phyloP scores from a whole-genome alignment of 2,797 vertebrate species.

The Moxostoma hubbsi region DNA sequence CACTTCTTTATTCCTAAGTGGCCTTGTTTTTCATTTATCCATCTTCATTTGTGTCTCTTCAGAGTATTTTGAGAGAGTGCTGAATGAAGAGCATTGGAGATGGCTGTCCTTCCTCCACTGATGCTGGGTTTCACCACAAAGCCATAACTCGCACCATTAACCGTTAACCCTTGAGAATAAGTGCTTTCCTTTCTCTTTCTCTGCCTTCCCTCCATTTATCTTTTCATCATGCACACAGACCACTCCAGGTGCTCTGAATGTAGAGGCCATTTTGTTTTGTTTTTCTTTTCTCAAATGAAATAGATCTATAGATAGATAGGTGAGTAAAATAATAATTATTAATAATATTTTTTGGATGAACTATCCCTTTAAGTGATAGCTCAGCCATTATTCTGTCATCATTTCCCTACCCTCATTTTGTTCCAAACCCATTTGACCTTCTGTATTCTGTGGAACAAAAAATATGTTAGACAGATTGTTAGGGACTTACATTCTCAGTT shows the following conservation, averaged over 20 bases:
- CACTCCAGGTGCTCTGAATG: conserved; percentile 4
- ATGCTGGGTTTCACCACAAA: conserved; percentile 68
- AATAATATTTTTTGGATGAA: too few species aligned
- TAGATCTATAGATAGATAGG: too few species aligned
- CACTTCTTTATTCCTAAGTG: conserved; percentile 8
- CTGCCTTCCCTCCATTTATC: background rate
- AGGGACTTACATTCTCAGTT: too few species aligned
- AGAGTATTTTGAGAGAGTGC: conserved; percentile 45
- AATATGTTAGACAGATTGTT: too few species aligned
- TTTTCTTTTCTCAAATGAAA: background rate
- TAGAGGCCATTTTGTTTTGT: background rate
- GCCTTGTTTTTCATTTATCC: conserved; percentile 35
- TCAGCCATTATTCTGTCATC: too few species aligned
- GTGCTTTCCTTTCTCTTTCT: conserved; percentile 31
- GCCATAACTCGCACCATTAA: conserved; percentile 64
- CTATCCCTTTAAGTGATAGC: too few species aligned
- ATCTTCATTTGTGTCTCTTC: conserved; percentile 10
- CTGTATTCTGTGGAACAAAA: too few species aligned
- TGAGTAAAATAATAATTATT: too few species aligned
- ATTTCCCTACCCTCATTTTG: too few species aligned
- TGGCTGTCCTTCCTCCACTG: conserved; percentile 71
- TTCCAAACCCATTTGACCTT: too few species aligned
- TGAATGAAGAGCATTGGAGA: conserved; percentile 71
- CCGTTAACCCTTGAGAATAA: conserved; percentile 53
- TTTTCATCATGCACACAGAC: conserved; percentile 19